phyloP scores from a whole-genome alignment of 2,797 vertebrate species.

The Erethizon dorsatum region DNA sequence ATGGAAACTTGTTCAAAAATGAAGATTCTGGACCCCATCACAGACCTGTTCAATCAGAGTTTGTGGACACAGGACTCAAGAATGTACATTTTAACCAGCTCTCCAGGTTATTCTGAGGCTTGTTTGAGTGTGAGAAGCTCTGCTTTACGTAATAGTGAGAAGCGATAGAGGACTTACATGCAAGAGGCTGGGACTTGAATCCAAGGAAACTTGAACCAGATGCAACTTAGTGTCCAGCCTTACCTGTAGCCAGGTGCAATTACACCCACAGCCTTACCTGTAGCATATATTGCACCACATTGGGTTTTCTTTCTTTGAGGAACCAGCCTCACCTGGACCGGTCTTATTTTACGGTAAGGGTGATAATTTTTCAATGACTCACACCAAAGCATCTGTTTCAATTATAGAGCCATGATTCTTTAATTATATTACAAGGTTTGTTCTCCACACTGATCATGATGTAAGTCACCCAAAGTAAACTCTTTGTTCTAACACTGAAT shows the following conservation, averaged over 20 bases:
- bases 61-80: neutral
- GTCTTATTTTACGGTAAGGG: slow-evolving; percentile 46
- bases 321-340: neutral
- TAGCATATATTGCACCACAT: neutral
- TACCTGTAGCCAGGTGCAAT: neutral
- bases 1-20: neutral
- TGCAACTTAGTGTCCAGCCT: neutral
- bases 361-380: slow-evolving; percentile 63
- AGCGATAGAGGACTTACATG: neutral
- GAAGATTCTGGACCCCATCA: neutral
- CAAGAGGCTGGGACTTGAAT: neutral
- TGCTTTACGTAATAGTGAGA: neutral
- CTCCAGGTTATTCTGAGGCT: neutral
- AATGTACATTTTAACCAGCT: neutral
- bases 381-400: slow-evolving; percentile 18
- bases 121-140: neutral
- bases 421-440: slow-evolving; percentile 34
- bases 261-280: neutral
- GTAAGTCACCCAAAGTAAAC: neutral
- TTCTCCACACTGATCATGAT: neutral
- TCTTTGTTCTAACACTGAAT: neutral
- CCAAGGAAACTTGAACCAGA: neutral
- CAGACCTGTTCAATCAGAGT: slow-evolving; percentile 10
- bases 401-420: neutral
- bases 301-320: slow-evolving; percentile 60